phyloP scores from a whole-genome alignment of 2,888 invertebrate genomes.

The Emmelina monodactyla region DNA sequence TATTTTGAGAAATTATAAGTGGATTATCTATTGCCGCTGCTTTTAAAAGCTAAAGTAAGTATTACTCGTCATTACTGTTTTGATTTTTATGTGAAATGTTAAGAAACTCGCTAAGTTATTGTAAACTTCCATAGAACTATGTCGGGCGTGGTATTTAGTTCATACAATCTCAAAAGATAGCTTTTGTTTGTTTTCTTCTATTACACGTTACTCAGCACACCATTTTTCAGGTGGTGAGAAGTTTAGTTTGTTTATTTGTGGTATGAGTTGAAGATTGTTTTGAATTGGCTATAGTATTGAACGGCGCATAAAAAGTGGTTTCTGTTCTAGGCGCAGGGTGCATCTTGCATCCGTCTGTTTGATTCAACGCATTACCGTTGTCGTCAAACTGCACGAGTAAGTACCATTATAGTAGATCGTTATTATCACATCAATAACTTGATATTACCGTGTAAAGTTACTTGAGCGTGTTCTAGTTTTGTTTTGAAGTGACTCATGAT shows the following conservation, averaged over 20 bases:
- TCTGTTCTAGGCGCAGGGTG: slow-evolving; percentile 69
- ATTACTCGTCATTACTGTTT: slow-evolving; percentile 7
- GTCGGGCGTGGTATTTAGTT: slow-evolving; percentile 56
- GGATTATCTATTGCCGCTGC: slow-evolving; percentile 14
- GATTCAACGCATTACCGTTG: slow-evolving; percentile 79
- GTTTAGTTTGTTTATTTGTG: slow-evolving; percentile 26
- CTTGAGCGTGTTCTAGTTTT: no score
- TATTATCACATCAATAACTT: no score
- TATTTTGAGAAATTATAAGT: slow-evolving; percentile 18
- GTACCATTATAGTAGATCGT: slow-evolving; percentile 41
- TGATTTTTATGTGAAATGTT: no score
- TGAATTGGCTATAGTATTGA: slow-evolving; percentile 26
- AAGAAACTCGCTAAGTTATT: no score
- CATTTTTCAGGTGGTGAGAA: neutral
- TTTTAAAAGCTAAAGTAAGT: slow-evolving; percentile 33
- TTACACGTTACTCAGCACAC: slow-evolving; percentile 15
- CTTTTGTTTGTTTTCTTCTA: slow-evolving; percentile 53
- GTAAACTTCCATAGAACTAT: slow-evolving; percentile 2
- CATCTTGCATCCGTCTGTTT: slow-evolving; percentile 73
- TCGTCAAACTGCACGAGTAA: slow-evolving; percentile 85
- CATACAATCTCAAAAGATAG: slow-evolving; percentile 27
- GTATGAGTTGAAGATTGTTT: slow-evolving; percentile 14
- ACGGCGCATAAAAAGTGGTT: slow-evolving; percentile 26
- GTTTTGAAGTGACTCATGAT: slow-evolving; percentile 29
- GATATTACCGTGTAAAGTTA: no score